Evolutionary conservation across 2,797 vertebrate species (phyloP).

Genomic region (Pristis pectinata): DNA sequence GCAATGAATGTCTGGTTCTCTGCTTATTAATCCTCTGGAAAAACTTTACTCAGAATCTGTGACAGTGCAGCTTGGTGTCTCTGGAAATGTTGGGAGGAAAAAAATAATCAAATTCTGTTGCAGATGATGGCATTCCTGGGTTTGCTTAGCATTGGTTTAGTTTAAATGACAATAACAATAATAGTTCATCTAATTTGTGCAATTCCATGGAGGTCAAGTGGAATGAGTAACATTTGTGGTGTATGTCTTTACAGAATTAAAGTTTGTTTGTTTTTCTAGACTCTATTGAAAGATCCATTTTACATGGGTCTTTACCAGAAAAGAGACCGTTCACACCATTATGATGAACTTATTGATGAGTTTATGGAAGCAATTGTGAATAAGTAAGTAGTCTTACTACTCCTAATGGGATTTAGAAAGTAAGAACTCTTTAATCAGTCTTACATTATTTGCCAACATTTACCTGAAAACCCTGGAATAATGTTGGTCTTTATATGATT

Average conservation of each 20-base stretch:
- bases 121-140: background rate
- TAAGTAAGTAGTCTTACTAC: slow-evolving; percentile 56
- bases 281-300: slow-evolving; percentile 78
- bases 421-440: background rate
- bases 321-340: slow-evolving; percentile 79
- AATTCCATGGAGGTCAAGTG: background rate
- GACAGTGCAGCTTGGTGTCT: background rate
- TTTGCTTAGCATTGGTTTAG: too few species aligned
- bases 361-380: slow-evolving; percentile 95
- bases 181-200: background rate
- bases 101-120: background rate
- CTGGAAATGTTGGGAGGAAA: background rate
- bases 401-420: background rate
- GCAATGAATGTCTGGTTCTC: background rate
- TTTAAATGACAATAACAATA: too few species aligned
- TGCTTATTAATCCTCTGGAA: background rate
- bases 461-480: background rate
- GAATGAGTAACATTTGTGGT: background rate
- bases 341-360: slow-evolving; percentile 92
- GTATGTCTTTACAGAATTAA: background rate
- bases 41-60: too few species aligned
- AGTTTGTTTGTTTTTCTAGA: slow-evolving; percentile 53
- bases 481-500: background rate
- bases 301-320: slow-evolving; percentile 97
- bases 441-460: background rate